Percentiles rank a stretch among this genome's conserved stretches.
Conservation (phyloP, 2,113 vertebrate genomes). For the Hemicordylus capensis region DNA sequence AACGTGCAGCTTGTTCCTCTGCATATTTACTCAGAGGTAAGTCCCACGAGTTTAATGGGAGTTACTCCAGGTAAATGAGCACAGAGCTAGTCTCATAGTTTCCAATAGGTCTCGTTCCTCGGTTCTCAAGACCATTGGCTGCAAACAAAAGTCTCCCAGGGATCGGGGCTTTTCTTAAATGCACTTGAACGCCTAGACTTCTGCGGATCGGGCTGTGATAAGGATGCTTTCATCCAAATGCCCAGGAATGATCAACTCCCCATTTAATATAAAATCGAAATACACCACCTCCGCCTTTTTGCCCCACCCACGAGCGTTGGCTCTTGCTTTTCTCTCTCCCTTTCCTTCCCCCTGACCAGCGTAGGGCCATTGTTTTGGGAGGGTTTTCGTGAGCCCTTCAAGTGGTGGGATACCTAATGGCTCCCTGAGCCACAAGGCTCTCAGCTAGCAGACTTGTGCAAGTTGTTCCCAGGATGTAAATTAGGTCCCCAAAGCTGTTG, state of each 20-base stretch:
- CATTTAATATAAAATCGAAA: background rate
- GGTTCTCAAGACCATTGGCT: background rate
- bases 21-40: background rate
- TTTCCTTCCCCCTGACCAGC: background rate
- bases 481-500: conserved; percentile 92
- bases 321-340: background rate
- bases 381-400: background rate
- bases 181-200: background rate
- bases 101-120: background rate
- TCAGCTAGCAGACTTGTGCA: conserved; percentile 73
- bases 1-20: background rate
- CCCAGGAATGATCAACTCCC: too few species aligned
- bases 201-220: background rate
- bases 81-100: too few species aligned
- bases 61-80: background rate
- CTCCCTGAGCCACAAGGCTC: conserved; percentile 72
- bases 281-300: too few species aligned
- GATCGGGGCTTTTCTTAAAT: background rate
- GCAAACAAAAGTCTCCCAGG: background rate
- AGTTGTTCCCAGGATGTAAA: conserved; percentile 86
- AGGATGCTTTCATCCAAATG: background rate
- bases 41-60: background rate
- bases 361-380: background rate
- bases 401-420: conserved; percentile 64
- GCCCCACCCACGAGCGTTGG: background rate